Percentiles rank a stretch among this genome's conserved stretches.
Conservation (phyloP, 2,113 vertebrate species). For the Paracanthobrama guichenoti region DNA sequence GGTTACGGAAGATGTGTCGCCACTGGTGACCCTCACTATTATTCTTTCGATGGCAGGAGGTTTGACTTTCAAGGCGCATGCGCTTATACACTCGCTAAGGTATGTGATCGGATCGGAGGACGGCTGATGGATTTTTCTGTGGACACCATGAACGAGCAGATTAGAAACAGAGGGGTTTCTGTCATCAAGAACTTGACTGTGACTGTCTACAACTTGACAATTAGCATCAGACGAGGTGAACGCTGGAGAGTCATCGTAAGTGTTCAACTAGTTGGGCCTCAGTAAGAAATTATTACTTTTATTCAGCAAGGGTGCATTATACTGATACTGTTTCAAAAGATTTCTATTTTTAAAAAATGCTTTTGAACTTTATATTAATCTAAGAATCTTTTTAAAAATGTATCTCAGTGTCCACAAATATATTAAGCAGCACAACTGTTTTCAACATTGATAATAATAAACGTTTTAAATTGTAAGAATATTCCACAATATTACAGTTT, state of each 20-base stretch:
- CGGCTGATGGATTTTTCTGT: slow-evolving; percentile 63
- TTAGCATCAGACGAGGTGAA: slow-evolving; percentile 64
- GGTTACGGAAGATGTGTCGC: slow-evolving; percentile 66
- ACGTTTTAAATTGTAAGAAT: background rate
- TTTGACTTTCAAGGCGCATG: slow-evolving; percentile 75
- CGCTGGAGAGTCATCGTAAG: slow-evolving; percentile 71
- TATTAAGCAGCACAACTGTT: background rate
- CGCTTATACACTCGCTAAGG: slow-evolving; percentile 67
- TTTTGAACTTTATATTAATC: background rate
- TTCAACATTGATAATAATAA: background rate
- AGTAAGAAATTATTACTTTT: background rate
- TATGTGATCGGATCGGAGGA: slow-evolving; percentile 55
- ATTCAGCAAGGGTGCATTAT: background rate
- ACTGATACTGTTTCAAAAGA: background rate
- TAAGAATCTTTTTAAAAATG: too few relatives aligned
- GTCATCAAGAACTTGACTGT: slow-evolving; percentile 65
- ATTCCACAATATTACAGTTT: background rate
- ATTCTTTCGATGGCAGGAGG: slow-evolving; percentile 67
- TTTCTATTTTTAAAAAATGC: background rate
- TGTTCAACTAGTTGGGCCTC: slow-evolving; percentile 19
- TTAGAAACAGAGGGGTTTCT: slow-evolving; percentile 65
- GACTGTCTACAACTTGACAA: slow-evolving; percentile 61
- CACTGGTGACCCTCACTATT: slow-evolving; percentile 73
- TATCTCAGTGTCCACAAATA: background rate
- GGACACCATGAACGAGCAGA: slow-evolving; percentile 67